Evolutionary conservation across 2,113 vertebrate species (phyloP).

Genomic region (Bos indicus): DNA sequence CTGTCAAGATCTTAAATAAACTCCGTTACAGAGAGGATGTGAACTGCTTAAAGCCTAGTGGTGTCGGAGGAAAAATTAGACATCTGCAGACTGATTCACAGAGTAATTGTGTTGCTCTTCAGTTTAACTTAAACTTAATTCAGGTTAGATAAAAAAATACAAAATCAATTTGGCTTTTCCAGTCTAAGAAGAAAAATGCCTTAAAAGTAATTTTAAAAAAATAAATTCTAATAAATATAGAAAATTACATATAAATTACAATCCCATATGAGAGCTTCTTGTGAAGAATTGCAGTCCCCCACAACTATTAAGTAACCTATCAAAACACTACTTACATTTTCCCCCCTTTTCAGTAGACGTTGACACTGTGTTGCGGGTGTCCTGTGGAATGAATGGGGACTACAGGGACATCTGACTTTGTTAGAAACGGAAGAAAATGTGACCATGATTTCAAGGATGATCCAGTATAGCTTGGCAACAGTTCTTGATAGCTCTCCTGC

Average conservation of each 20-base stretch:
- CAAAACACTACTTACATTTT: not conserved
- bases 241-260: not conserved
- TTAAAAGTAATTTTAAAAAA: not conserved
- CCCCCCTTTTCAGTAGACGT: not conserved
- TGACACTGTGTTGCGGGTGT: not conserved
- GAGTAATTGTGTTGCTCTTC: not conserved
- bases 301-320: not conserved
- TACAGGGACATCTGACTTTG: not conserved
- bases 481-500: not conserved
- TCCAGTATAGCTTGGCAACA: not conserved
- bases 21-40: not conserved
- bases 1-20: not conserved
- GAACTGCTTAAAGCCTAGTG: not conserved
- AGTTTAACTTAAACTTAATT: not conserved
- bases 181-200: not conserved
- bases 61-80: not conserved
- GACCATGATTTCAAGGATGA: constrained; percentile 12
- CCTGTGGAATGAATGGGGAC: not conserved
- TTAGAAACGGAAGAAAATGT: constrained; percentile 42
- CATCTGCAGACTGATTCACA: not conserved
- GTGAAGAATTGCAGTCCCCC: not conserved
- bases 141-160: not conserved
- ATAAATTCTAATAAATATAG: constrained; percentile 22
- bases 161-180: not conserved
- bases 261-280: not conserved